Percentiles rank a stretch among this genome's conserved stretches.
phyloP scores from a whole-genome alignment of 2,888 invertebrate genomes.

The Seladonia tumulorum region DNA sequence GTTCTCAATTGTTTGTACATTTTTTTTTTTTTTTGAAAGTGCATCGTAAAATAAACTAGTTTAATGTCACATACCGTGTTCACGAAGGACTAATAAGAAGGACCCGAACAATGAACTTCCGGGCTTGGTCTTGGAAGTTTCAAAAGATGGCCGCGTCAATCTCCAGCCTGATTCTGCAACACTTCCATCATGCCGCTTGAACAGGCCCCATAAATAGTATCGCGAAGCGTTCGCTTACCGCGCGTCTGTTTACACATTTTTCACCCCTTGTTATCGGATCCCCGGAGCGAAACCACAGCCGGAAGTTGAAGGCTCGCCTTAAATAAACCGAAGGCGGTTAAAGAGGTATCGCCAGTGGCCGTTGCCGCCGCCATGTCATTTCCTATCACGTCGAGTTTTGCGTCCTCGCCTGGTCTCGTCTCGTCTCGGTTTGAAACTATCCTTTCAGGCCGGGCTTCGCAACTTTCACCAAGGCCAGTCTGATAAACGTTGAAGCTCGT shows the following conservation, averaged over 20 bases:
- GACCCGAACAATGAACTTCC: not conserved
- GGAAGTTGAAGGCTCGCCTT: slow-evolving; percentile 28
- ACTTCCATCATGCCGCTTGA: not conserved
- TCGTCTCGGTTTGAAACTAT: not conserved
- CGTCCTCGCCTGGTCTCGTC: not conserved
- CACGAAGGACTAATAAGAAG: not conserved
- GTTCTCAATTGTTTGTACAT: too few species aligned
- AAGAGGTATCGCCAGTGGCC: not conserved
- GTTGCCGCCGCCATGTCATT: not conserved
- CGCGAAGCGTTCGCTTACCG: slow-evolving; percentile 4
- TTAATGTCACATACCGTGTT: not conserved
- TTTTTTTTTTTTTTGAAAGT: too few species aligned
- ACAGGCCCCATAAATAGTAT: slow-evolving; percentile 25
- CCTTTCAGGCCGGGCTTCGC: slow-evolving; percentile 10
- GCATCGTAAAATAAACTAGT: too few species aligned
- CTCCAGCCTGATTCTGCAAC: not conserved
- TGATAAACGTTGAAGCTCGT: slow-evolving; percentile 15
- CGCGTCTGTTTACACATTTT: slow-evolving; percentile 27
- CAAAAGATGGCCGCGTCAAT: not conserved
- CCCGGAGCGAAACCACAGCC: not conserved
- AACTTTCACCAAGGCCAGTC: slow-evolving; percentile 11
- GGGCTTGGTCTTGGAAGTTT: not conserved
- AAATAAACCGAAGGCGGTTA: slow-evolving; percentile 28
- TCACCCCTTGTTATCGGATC: slow-evolving; percentile 31
- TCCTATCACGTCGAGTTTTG: not conserved